These are phyloP conservation scores for Crotalus helleri DNA, from an alignment of 2,113 vertebrate genomes.

Conservation along the genomic window DNA sequence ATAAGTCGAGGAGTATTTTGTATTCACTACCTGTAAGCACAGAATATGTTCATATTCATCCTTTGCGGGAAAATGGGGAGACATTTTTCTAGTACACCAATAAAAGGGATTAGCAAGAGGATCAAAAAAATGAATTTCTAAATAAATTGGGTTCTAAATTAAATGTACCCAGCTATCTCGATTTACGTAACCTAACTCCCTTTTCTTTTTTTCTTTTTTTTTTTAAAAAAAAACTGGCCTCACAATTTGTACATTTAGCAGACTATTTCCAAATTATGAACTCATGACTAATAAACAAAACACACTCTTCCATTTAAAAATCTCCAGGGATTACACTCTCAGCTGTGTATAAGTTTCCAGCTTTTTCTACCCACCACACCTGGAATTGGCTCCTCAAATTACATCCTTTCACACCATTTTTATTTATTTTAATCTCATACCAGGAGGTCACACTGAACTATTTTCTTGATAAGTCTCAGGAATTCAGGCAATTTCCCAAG, in stretches of 20 bases:
- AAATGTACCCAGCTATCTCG: not conserved
- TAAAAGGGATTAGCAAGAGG: not conserved
- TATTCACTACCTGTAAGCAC: not conserved
- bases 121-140: not conserved
- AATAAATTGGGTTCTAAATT: not conserved
- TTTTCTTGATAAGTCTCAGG: not conserved
- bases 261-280: not conserved
- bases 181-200: not conserved
- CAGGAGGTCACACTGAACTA: not conserved
- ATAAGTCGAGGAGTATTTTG: not conserved
- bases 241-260: not conserved
- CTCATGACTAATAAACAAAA: not conserved
- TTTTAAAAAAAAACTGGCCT: not conserved
- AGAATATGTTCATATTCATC: not conserved
- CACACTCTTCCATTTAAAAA: not conserved
- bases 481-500: not conserved
- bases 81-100: not conserved
- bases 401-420: not conserved
- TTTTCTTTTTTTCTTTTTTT: not conserved
- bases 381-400: not conserved
- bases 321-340: not conserved
- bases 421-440: not conserved
- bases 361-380: not conserved
- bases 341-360: not conserved
- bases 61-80: not conserved